phyloP scores from a whole-genome alignment of 1,140 invertebrate species.

The Micrasema minimum region DNA sequence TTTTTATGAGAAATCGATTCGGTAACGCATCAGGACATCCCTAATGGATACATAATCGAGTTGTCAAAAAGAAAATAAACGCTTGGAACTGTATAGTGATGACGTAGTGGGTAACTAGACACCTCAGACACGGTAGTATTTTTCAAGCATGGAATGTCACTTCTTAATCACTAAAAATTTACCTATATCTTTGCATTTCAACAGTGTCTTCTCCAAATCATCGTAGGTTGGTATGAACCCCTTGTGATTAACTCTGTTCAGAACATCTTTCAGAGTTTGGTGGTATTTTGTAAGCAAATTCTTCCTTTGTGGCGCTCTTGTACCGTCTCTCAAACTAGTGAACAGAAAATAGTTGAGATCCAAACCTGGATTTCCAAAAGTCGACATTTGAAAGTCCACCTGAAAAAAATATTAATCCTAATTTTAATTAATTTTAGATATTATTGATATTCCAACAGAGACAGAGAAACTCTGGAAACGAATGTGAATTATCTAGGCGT shows the following conservation, averaged over 20 bases:
- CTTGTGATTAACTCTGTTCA: constrained; percentile 24
- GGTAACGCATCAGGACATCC: no score
- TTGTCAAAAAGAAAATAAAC: no score
- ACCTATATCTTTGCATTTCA: constrained; percentile 43
- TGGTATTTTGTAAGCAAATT: constrained; percentile 40
- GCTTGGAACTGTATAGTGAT: no score
- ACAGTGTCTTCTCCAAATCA: constrained; percentile 38
- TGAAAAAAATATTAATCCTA: constrained; percentile 24
- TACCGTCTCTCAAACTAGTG: constrained; percentile 34
- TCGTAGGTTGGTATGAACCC: constrained; percentile 39
- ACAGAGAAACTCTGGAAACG: no score
- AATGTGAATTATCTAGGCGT: no score
- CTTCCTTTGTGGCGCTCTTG: constrained; percentile 15
- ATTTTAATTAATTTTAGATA: no score
- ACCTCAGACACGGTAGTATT: no score
- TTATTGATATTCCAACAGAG: no score
- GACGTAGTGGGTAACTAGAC: no score
- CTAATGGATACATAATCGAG: no score
- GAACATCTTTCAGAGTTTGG: constrained; percentile 8
- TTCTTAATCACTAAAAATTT: background rate
- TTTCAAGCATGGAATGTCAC: no score
- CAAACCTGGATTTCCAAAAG: constrained; percentile 38
- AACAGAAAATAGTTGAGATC: constrained; percentile 50
- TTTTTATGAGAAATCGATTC: no score
- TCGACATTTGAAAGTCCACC: constrained; percentile 49